These are phyloP conservation scores for Girardia tigrina DNA, from an alignment of 2,888 invertebrate genomes.

Conservation along the genomic window DNA sequence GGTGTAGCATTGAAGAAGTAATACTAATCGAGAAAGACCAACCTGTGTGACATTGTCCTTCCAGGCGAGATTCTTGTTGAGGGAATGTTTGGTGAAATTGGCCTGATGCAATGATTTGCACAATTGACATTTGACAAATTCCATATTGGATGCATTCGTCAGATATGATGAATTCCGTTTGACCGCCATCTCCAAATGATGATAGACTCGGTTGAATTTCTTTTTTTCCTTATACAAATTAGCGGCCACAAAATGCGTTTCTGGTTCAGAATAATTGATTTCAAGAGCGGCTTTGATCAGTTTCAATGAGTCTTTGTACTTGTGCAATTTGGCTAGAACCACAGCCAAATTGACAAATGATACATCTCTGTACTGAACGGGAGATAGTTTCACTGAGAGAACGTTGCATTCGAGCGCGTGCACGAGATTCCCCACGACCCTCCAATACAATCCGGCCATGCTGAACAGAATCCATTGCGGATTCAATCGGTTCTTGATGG, in stretches of 20 bases:
- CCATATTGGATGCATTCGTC: not conserved
- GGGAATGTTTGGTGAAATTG: not conserved
- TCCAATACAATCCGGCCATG: slow-evolving; percentile 65
- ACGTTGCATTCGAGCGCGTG: slow-evolving; percentile 63
- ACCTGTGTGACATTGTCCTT: not conserved
- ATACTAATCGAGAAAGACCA: too few relatives aligned
- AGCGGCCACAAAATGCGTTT: not conserved
- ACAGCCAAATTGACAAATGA: slow-evolving; percentile 62
- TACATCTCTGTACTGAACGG: slow-evolving; percentile 57
- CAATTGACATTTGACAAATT: not conserved
- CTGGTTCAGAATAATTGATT: slow-evolving; percentile 2
- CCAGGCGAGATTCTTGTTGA: not conserved
- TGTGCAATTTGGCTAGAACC: slow-evolving; percentile 45
- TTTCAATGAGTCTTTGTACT: not conserved
- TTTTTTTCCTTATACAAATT: not conserved
- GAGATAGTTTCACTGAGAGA: slow-evolving; percentile 56
- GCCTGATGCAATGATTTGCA: not conserved
- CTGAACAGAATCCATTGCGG: slow-evolving; percentile 64
- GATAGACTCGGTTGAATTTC: not conserved
- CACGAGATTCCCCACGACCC: slow-evolving; percentile 59
- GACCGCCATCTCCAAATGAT: not conserved
- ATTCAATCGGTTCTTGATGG: slow-evolving; percentile 56
- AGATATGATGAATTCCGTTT: not conserved
- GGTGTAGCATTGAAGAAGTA: too few relatives aligned
- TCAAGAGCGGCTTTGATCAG: not conserved